Evolutionary conservation across 2,888 invertebrate genomes (phyloP).

Genomic region (Tromatobia lineatoria): DNA sequence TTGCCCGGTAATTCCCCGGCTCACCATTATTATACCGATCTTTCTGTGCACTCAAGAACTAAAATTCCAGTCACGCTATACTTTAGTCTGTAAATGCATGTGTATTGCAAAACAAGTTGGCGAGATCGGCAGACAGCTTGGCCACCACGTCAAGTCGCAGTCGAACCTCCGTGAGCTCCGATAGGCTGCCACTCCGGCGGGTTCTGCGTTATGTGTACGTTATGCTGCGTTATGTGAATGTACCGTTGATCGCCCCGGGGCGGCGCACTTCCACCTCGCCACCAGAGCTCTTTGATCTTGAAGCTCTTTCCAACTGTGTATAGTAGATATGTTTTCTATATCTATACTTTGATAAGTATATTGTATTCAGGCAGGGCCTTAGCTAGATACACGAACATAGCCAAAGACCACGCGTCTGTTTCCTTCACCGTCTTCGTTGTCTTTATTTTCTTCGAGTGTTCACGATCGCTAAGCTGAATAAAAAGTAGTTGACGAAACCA

Average conservation of each 20-base stretch:
- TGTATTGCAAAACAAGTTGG: too few species aligned
- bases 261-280: conserved; percentile 69
- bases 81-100: background rate
- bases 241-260: conserved; percentile 82
- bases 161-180: conserved; percentile 18
- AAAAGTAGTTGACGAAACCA: too few species aligned
- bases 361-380: background rate
- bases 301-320: conserved; percentile 32
- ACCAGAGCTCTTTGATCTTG: conserved; percentile 67
- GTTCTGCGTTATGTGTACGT: conserved; percentile 69
- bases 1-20: too few species aligned
- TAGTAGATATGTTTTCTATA: background rate
- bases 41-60: too few species aligned
- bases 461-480: too few species aligned
- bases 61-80: too few species aligned
- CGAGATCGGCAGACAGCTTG: conserved; percentile 1
- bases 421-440: background rate
- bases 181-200: conserved; percentile 46
- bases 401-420: background rate
- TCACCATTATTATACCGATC: too few species aligned
- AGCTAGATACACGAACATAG: background rate
- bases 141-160: conserved; percentile 10
- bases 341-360: background rate
- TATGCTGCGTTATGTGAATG: conserved; percentile 77
- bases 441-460: conserved; percentile 19